Conservation (phyloP, 2,797 vertebrate genomes). For the Sternarchorhynchus goeldii region DNA sequence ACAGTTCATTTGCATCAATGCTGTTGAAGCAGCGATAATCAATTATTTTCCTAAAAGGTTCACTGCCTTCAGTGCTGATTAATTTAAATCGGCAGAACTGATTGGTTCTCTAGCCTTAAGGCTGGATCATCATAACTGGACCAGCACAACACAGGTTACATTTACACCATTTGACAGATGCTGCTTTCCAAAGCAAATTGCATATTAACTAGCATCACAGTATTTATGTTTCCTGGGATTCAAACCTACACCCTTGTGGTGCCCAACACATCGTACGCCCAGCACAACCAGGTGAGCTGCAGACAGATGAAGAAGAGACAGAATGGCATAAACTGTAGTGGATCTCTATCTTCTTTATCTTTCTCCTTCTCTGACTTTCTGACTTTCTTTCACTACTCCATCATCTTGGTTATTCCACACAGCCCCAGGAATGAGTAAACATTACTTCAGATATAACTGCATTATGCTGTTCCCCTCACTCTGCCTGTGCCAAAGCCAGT, state of each 20-base stretch:
- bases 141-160: constrained; percentile 15
- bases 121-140: constrained; percentile 59
- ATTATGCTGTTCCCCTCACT: background rate
- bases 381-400: constrained; percentile 46
- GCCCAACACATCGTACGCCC: no score
- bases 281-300: no score
- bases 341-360: background rate
- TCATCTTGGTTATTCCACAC: constrained; percentile 26
- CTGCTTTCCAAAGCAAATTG: no score
- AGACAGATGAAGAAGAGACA: no score
- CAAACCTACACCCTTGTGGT: no score
- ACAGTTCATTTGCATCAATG: background rate
- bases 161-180: no score
- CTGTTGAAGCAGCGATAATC: constrained; percentile 9
- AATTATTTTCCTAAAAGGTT: constrained; percentile 58
- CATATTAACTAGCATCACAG: no score
- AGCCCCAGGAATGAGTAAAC: background rate
- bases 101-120: constrained; percentile 55
- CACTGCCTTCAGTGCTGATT: constrained; percentile 48
- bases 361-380: constrained; percentile 36
- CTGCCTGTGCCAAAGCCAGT: background rate
- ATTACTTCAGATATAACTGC: background rate
- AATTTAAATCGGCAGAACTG: constrained; percentile 64
- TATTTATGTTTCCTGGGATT: no score
- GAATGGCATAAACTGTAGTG: no score